phyloP scores from a whole-genome alignment of 1,140 invertebrate species.

The Asobara japonica region DNA sequence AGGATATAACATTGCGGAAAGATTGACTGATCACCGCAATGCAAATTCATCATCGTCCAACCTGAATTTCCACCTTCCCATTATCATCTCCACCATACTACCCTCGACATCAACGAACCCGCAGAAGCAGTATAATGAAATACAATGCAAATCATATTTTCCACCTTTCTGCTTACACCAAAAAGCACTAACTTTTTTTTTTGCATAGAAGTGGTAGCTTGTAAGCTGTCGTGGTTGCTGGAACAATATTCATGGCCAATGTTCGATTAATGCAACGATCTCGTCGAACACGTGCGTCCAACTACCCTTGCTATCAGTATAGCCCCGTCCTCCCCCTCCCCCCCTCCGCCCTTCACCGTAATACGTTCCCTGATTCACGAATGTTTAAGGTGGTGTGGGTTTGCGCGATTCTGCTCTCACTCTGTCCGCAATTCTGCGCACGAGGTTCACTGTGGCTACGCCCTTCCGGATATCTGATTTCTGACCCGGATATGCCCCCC shows the following conservation, averaged over 20 bases:
- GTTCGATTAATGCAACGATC: slow-evolving; percentile 33
- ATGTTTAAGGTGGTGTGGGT: background rate
- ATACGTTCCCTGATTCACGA: slow-evolving; percentile 5
- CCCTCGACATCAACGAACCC: no score
- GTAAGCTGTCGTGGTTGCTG: slow-evolving; percentile 12
- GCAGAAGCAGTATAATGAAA: background rate
- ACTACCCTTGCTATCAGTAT: slow-evolving; percentile 16
- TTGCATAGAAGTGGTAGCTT: background rate
- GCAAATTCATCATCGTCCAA: no score
- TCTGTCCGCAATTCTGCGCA: slow-evolving; percentile 21
- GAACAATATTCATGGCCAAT: slow-evolving; percentile 23
- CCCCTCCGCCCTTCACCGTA: background rate
- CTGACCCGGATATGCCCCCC: slow-evolving; percentile 4
- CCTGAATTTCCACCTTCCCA: no score
- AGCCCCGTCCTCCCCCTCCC: no score
- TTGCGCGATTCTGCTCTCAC: slow-evolving; percentile 10
- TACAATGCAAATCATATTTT: background rate
- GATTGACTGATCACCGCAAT: no score
- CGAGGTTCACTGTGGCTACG: slow-evolving; percentile 7
- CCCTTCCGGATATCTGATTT: slow-evolving; percentile 25
- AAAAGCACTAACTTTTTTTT: background rate
- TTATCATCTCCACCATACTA: no score
- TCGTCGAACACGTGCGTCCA: slow-evolving; percentile 22
- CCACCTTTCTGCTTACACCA: background rate
- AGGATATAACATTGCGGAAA: no score